A percentile compares a stretch with the other conserved stretches of the same genome.
Evolutionary conservation across 2,113 vertebrate genomes (phyloP).

Genomic region (Trematomus loennbergii): DNA sequence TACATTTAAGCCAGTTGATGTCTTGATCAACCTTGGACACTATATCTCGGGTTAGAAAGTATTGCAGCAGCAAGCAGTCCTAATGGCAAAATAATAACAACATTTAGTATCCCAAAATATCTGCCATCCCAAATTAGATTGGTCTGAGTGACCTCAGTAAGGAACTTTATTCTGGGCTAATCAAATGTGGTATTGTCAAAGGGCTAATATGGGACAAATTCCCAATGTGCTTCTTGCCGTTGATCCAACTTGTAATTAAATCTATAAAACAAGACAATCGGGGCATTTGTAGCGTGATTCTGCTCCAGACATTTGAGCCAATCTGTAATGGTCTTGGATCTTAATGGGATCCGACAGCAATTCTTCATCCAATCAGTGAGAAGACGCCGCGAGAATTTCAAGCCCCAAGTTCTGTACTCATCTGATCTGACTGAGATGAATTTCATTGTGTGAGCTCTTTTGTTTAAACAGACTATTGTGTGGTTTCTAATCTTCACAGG

Average conservation of each 20-base stretch:
- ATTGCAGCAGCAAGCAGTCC: neutral
- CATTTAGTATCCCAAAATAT: constrained; percentile 39
- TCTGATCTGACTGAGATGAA: constrained; percentile 56
- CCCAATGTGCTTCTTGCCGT: constrained; percentile 1
- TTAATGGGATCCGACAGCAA: constrained; percentile 46
- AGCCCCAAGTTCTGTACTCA: constrained; percentile 30
- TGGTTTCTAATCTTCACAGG: constrained; percentile 48
- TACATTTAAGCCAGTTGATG: constrained; percentile 29
- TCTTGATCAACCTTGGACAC: constrained; percentile 36
- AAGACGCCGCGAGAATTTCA: constrained; percentile 38
- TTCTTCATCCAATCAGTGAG: constrained; percentile 48
- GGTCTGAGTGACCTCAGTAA: neutral
- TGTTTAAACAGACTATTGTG: constrained; percentile 45
- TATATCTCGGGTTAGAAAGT: constrained; percentile 3
- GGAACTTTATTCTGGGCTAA: neutral
- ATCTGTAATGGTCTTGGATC: constrained; percentile 56
- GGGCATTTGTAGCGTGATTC: constrained; percentile 5
- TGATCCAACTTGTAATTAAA: neutral
- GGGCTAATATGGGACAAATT: constrained; percentile 15
- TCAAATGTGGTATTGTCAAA: constrained; percentile 20
- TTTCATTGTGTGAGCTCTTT: constrained; percentile 48
- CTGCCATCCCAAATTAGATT: neutral
- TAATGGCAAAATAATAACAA: constrained; percentile 47
- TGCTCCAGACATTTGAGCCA: constrained; percentile 19
- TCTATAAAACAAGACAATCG: constrained; percentile 23